Conservation (phyloP, 2,113 vertebrate species). For the Aleadryas rufinucha region DNA sequence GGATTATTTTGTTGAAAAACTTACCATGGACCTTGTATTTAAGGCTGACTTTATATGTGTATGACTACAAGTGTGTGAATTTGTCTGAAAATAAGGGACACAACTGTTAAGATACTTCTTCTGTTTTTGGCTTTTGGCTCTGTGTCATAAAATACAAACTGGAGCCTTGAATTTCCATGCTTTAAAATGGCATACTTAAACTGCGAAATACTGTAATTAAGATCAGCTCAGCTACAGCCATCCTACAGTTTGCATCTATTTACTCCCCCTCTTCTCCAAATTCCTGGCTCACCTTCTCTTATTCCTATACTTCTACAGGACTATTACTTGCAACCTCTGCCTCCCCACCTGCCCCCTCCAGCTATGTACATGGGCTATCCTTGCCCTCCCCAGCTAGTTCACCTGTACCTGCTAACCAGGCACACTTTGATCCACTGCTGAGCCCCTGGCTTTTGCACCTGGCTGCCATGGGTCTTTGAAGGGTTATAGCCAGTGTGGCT, state of each 20-base stretch:
- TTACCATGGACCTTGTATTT: background rate
- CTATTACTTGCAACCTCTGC: background rate
- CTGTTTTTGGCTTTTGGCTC: constrained; percentile 12
- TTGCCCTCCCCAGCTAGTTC: fast-evolving
- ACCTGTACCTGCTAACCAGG: background rate
- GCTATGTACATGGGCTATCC: fast-evolving
- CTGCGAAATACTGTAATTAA: background rate
- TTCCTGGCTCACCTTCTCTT: background rate
- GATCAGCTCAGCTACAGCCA: background rate
- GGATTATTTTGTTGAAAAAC: constrained; percentile 18
- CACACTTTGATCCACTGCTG: background rate
- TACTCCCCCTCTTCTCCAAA: background rate
- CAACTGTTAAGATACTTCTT: background rate
- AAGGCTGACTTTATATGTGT: background rate
- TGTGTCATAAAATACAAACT: background rate
- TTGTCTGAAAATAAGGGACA: constrained; percentile 23
- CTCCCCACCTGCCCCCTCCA: background rate
- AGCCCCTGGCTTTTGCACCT: background rate
- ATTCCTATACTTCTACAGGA: background rate
- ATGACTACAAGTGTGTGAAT: background rate
- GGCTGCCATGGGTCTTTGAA: background rate
- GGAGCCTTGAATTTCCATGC: background rate
- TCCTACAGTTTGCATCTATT: background rate
- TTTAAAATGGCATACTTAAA: background rate
- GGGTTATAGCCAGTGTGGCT: fast-evolving